Evolutionary conservation across 2,113 vertebrate species (phyloP).

Genomic region (Halcyon senegalensis): DNA sequence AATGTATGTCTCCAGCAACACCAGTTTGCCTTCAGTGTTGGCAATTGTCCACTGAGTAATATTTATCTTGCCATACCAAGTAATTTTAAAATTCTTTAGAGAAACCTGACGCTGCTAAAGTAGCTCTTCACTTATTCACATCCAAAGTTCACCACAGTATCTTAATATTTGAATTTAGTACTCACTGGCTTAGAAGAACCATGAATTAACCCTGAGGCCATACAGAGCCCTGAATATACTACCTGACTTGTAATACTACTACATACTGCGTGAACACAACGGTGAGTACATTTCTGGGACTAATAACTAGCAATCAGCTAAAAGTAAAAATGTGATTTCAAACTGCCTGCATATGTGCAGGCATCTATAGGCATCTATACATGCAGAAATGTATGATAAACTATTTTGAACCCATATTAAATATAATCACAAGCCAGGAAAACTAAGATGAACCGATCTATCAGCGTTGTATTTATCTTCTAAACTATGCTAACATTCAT

Average conservation of each 20-base stretch:
- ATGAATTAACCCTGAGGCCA: neutral
- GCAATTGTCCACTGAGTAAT: fast-evolving
- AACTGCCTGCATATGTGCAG: neutral
- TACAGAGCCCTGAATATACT: neutral
- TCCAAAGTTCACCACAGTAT: neutral
- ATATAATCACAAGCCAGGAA: neutral
- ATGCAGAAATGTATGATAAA: neutral
- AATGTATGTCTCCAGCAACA: neutral
- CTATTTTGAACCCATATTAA: neutral
- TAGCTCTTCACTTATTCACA: neutral
- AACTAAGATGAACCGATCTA: neutral
- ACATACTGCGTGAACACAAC: neutral
- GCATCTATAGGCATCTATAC: neutral
- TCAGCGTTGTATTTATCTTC: neutral
- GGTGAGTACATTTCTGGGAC: neutral
- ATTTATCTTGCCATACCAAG: neutral
- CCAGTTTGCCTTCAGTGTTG: neutral
- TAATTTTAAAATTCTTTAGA: neutral
- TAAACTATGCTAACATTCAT: neutral
- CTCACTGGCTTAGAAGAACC: neutral
- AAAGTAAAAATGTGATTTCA: neutral
- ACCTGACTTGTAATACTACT: neutral
- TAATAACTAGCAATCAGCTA: neutral
- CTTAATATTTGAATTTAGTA: neutral
- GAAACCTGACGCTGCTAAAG: neutral